Evolutionary conservation across 2,888 invertebrate genomes (phyloP).

Genomic region (Harpagoxenus sublaevis): DNA sequence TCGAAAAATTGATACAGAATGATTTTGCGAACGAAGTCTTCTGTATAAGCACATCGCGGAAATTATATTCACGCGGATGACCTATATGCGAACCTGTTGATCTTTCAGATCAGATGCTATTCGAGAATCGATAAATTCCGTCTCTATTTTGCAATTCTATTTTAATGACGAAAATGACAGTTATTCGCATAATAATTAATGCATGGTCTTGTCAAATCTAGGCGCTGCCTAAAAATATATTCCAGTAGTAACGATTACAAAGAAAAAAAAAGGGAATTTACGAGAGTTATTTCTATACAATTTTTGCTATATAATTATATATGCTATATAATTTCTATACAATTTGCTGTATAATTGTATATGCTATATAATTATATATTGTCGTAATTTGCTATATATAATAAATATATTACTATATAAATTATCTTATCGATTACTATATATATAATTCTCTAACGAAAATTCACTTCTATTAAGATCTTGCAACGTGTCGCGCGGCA

Average conservation of each 20-base stretch:
- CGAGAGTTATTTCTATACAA: not conserved
- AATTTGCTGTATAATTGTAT: not conserved
- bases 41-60: not conserved
- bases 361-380: too few species aligned
- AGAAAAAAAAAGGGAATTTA: not conserved
- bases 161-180: not conserved
- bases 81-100: not conserved
- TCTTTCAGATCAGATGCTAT: constrained; percentile 25
- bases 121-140: not conserved
- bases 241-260: not conserved
- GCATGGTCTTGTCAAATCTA: not conserved
- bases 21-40: not conserved
- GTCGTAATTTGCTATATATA: not conserved
- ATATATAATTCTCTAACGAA: not conserved
- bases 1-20: not conserved
- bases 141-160: constrained; percentile 3
- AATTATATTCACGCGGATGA: constrained; percentile 5
- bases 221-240: not conserved
- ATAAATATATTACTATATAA: not conserved
- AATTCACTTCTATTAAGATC: not conserved
- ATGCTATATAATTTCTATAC: too few species aligned
- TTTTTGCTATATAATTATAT: too few species aligned
- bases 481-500: not conserved
- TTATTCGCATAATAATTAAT: not conserved
- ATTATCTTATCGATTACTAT: not conserved